phyloP scores from a whole-genome alignment of 1,140 invertebrate genomes.

The Drosophila ambigua region DNA sequence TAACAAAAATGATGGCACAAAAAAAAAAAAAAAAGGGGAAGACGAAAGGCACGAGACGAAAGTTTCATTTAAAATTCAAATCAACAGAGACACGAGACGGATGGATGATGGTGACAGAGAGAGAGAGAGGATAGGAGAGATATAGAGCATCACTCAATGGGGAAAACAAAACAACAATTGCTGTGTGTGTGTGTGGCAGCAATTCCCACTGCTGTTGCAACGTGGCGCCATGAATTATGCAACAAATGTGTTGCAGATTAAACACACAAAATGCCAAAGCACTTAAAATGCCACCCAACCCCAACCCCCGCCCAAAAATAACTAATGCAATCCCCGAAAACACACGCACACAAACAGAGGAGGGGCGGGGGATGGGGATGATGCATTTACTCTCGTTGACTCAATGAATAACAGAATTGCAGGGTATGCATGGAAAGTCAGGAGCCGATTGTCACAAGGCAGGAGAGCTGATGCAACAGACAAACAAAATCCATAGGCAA shows the following conservation, averaged over 20 bases:
- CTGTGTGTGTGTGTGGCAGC: conserved; percentile 2
- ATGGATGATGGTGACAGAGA: neutral
- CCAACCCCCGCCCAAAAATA: conserved; percentile 30
- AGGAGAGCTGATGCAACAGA: conserved; percentile 6
- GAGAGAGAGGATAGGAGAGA: neutral
- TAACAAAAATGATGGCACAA: conserved; percentile 38
- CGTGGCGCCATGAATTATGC: conserved; percentile 70
- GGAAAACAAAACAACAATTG: conserved; percentile 36
- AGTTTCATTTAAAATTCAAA: conserved; percentile 67
- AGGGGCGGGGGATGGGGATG: neutral
- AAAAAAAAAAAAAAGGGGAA: conserved; percentile 18
- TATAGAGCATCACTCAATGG: conserved; percentile 47
- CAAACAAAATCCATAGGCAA: conserved; percentile 38
- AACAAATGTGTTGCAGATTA: conserved; percentile 75
- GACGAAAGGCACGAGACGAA: conserved; percentile 15
- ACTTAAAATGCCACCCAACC: conserved; percentile 61
- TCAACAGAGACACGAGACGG: conserved; percentile 34
- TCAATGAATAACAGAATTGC: conserved; percentile 18
- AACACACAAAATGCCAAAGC: conserved; percentile 75
- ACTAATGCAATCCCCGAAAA: conserved; percentile 43
- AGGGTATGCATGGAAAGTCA: conserved; percentile 1
- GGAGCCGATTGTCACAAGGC: conserved; percentile 33
- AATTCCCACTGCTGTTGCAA: conserved; percentile 54
- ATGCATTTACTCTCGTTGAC: conserved; percentile 26
- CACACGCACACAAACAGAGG: neutral